Evolutionary conservation across 2,888 invertebrate genomes (phyloP).

Genomic region (Rambutsinella grinnellia): DNA sequence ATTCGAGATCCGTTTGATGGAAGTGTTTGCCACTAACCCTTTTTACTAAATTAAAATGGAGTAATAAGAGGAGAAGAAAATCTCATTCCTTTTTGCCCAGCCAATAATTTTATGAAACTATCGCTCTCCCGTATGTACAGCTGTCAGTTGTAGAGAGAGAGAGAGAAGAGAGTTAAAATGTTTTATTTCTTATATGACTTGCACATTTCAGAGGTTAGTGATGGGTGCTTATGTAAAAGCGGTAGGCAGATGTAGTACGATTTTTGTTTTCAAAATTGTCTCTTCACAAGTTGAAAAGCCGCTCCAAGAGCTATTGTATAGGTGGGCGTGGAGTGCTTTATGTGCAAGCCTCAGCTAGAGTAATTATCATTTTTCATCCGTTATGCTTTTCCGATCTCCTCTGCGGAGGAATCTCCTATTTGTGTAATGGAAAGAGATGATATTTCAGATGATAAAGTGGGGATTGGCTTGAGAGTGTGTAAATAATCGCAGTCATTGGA

Average conservation of each 20-base stretch:
- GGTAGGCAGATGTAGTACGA: constrained; percentile 37
- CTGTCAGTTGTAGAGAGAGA: background rate
- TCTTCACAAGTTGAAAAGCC: background rate
- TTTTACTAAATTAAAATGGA: background rate
- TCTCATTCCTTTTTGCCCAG: background rate
- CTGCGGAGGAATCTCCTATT: background rate
- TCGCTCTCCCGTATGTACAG: background rate
- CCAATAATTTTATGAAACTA: background rate
- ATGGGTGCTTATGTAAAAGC: background rate
- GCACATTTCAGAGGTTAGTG: background rate
- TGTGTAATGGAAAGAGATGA: background rate
- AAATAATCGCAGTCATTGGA: no score
- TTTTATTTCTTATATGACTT: background rate
- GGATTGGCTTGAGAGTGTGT: background rate
- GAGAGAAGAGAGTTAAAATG: background rate
- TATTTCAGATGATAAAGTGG: background rate
- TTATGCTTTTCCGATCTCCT: constrained; percentile 16
- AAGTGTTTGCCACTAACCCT: background rate
- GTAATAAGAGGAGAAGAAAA: background rate
- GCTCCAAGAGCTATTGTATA: constrained; percentile 28
- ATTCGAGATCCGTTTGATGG: background rate
- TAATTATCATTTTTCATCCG: constrained; percentile 54
- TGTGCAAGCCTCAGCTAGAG: constrained; percentile 35
- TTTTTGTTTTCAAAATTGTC: constrained; percentile 9
- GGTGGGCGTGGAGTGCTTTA: constrained; percentile 52